Evolutionary conservation across 1,140 invertebrate species (phyloP).

Genomic region (Sitobion miscanthi): DNA sequence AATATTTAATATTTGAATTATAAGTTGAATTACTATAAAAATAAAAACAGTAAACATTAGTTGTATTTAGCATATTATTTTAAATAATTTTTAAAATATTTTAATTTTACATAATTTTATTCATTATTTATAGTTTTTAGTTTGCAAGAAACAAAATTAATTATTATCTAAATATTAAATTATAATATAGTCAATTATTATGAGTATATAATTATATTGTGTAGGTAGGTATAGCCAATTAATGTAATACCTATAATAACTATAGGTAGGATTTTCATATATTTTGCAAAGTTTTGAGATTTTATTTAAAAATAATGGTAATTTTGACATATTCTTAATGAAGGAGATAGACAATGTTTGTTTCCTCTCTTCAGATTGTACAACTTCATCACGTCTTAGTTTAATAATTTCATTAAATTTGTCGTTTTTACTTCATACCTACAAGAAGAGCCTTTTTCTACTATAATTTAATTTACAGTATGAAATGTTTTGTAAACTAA

Average conservation of each 20-base stretch:
- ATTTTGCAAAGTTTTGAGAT: neutral
- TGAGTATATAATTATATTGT: neutral
- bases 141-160: neutral
- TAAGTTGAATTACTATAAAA: neutral
- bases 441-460: neutral
- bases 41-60: neutral
- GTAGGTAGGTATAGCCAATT: neutral
- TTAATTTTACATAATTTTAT: neutral
- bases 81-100: neutral
- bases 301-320: neutral
- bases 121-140: neutral
- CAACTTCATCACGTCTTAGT: neutral
- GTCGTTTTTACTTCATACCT: neutral
- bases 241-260: neutral
- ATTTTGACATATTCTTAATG: neutral
- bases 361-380: neutral
- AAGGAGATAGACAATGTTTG: neutral
- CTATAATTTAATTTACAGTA: slow-evolving; percentile 12
- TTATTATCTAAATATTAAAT: neutral
- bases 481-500: neutral
- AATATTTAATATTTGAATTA: neutral
- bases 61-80: neutral
- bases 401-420: slow-evolving; percentile 25
- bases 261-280: neutral
- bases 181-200: neutral